phyloP scores from a whole-genome alignment of 2,113 vertebrate genomes.

The Cairina moschata region DNA sequence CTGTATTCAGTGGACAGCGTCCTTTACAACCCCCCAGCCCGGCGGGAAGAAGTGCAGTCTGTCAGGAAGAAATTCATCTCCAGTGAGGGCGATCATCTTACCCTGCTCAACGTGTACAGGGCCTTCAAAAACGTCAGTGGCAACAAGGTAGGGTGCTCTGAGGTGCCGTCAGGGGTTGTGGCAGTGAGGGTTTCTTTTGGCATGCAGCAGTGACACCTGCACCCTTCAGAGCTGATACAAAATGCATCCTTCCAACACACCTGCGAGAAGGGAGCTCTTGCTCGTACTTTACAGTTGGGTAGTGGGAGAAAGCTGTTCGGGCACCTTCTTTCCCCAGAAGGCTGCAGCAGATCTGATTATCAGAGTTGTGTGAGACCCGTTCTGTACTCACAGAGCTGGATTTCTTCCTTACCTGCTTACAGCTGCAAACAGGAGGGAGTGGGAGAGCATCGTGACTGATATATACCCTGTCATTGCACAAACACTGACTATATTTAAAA shows the following conservation, averaged over 20 bases:
- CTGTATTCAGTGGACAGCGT: slow-evolving; percentile 94
- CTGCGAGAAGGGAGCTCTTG: neutral
- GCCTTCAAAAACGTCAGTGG: slow-evolving; percentile 87
- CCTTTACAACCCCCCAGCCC: slow-evolving; percentile 87
- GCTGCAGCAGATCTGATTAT: neutral
- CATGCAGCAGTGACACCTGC: neutral
- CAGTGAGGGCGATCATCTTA: slow-evolving; percentile 94
- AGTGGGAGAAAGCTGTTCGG: neutral
- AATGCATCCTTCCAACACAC: neutral
- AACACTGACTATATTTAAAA: neutral
- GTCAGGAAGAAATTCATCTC: slow-evolving; percentile 91
- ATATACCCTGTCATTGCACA: neutral
- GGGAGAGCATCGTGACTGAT: neutral
- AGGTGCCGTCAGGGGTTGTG: neutral
- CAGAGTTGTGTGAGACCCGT: neutral
- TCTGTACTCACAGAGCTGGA: neutral
- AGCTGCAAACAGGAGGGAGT: neutral
- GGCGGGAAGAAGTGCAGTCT: slow-evolving; percentile 87
- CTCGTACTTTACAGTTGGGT: neutral
- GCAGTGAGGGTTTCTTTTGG: neutral
- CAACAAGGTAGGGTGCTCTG: slow-evolving; percentile 81
- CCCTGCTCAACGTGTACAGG: slow-evolving; percentile 90
- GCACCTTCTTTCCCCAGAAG: neutral
- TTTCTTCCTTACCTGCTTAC: neutral
- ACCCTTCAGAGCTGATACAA: neutral